Evolutionary conservation across 2,113 vertebrate species (phyloP), one percentile per base, ranked within the genome.

Genomic region (Choloepus hoffmanni): DNA sequence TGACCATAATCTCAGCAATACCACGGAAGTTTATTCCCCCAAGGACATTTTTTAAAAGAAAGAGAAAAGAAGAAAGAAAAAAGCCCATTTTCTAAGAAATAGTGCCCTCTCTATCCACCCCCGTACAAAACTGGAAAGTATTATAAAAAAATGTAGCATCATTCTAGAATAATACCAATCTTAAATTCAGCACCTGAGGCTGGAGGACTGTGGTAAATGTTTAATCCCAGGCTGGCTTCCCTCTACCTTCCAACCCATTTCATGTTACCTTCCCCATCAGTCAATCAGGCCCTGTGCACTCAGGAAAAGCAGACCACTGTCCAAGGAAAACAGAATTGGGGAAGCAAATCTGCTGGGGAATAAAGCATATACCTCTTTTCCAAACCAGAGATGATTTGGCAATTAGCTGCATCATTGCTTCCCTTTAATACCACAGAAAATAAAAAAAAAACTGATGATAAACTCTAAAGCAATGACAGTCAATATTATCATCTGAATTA

Each of bases 361-460:
- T n/a, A 95, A 93, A 60, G 26, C n/a, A 92, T 48, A 82, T 30
- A 58, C 19, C 28, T 33, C 40, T 76, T 93, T 95, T 67, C 43
- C 14, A 87, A 84, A 74, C 28, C 62, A 93, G 63, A 90, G 79
- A 84, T 53, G 7, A 92, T 72, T 90, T 95, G 43, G 55, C 6
- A 28, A 70, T 90, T 84, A 86, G 26, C n/a, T 96, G 48, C 33
- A 73, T 68, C 43, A 43, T n/a, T 76, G 28, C 81, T 95, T 53
- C 30, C 43, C 40, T 97, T 76, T 65, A 94, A 89, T 83, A 60
- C 30, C 73, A 62, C 43, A 84, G n/a, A 90, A 67, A 91, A 40
- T 89, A 85, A 93, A 85, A 36, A 89, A 33, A n/a, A n/a, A n/a
- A n/a, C 43, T 94, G 58, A 89, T 63, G 62, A 89, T 63, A 89